Conservation (phyloP, 2,888 invertebrate species). For the Metallyticus violacea region DNA sequence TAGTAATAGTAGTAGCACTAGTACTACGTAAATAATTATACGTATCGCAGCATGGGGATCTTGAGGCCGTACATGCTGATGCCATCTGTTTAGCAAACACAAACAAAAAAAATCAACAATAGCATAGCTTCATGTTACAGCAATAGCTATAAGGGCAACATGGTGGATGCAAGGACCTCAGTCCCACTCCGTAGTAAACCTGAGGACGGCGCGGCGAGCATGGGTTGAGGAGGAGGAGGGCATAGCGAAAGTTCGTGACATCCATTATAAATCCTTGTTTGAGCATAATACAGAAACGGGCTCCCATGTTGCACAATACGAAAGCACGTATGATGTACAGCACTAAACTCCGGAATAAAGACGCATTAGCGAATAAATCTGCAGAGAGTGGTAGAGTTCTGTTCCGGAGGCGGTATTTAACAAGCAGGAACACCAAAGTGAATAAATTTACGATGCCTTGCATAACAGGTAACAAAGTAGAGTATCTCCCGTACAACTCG, state of each 20-base stretch:
- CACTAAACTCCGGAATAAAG: conserved; percentile 21
- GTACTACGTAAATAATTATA: no score
- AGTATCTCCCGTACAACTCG: no score
- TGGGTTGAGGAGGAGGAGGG: no score
- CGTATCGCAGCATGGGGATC: no score
- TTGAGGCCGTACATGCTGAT: no score
- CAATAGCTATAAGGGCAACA: no score
- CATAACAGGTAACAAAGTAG: not conserved
- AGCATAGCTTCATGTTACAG: no score
- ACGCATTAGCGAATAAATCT: conserved; percentile 29
- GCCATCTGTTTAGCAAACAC: no score
- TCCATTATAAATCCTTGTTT: not conserved
- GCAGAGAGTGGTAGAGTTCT: conserved; percentile 9
- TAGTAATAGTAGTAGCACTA: no score
- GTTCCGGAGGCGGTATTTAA: not conserved
- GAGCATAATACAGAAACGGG: not conserved
- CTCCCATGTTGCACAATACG: not conserved
- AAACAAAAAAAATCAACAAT: no score
- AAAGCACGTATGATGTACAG: not conserved
- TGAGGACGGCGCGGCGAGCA: not conserved
- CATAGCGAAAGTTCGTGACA: not conserved
- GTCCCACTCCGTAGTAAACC: not conserved
- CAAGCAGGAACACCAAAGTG: not conserved
- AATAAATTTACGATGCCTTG: not conserved
- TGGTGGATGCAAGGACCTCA: no score